Conservation (phyloP, 2,797 vertebrate genomes). For the Nannoperca australis region DNA sequence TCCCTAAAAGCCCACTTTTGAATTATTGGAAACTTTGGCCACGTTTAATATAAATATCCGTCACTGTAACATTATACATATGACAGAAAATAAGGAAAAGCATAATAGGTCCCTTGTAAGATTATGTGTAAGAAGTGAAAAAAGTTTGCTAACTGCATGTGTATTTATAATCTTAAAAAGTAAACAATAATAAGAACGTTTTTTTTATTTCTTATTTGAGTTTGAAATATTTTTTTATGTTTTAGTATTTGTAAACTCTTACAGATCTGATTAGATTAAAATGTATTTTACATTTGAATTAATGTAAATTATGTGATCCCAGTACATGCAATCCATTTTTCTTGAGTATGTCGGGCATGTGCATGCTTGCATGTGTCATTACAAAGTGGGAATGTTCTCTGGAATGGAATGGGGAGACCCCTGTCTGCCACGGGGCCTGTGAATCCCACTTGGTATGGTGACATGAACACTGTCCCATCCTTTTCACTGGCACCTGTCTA, state of each 20-base stretch:
- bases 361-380: conserved; percentile 51
- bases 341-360: conserved; percentile 48
- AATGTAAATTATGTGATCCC: conserved; percentile 7
- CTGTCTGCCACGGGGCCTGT: conserved; percentile 48
- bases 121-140: neutral
- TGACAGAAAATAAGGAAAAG: too few species aligned
- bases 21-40: too few species aligned
- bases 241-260: neutral
- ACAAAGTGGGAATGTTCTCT: conserved; percentile 63
- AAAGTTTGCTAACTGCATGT: neutral
- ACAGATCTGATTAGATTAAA: neutral
- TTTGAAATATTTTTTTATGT: neutral
- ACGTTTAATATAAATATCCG: too few species aligned
- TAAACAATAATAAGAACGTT: neutral
- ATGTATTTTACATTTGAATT: neutral
- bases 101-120: neutral
- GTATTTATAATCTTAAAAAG: neutral
- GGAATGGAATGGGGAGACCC: conserved; percentile 62
- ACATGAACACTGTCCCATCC: conserved; percentile 67
- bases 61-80: too few species aligned
- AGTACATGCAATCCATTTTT: conserved; percentile 36
- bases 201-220: neutral
- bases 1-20: too few species aligned
- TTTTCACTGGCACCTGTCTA: conserved; percentile 78
- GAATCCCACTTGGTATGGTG: conserved; percentile 74